phyloP scores from a whole-genome alignment of 2,797 vertebrate species.

The Echiichthys vipera region DNA sequence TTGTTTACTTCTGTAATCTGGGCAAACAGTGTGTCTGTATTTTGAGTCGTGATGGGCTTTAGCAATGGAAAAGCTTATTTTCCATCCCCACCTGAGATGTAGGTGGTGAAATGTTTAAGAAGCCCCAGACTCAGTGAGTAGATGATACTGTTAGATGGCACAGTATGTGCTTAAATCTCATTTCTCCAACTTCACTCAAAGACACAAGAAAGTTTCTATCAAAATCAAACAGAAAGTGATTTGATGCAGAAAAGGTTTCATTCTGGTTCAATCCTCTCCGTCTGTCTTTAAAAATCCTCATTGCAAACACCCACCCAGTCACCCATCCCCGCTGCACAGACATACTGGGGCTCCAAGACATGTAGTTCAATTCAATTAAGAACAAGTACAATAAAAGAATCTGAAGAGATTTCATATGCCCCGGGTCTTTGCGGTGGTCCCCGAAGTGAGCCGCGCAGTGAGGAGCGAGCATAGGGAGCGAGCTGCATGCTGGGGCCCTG shows the following conservation, averaged over 20 bases:
- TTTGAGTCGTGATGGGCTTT: constrained; percentile 26
- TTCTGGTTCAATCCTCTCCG: neutral
- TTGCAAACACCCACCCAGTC: neutral
- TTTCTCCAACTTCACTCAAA: constrained; percentile 22
- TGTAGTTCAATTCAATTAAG: constrained; percentile 50
- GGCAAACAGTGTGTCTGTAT: constrained; percentile 10
- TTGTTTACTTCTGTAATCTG: constrained; percentile 39
- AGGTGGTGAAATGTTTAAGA: constrained; percentile 32
- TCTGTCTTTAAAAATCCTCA: neutral
- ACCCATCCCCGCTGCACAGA: neutral
- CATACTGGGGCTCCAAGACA: constrained; percentile 17
- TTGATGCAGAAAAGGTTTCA: constrained; percentile 12
- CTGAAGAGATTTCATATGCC: constrained; percentile 36
- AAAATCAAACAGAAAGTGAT: constrained; percentile 24
- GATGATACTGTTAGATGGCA: constrained; percentile 32
- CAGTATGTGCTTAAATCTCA: constrained; percentile 3
- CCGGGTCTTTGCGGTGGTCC: neutral
- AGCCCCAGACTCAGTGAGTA: constrained; percentile 5
- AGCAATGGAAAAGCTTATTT: constrained; percentile 24
- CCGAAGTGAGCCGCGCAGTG: neutral
- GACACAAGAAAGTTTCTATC: constrained; percentile 21
- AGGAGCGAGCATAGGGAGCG: constrained; percentile 31
- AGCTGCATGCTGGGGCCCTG: constrained; percentile 44
- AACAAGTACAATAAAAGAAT: constrained; percentile 54
- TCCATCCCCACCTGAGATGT: constrained; percentile 13